Conservation (phyloP, 2,113 vertebrate species). For the Suncus etruscus region DNA sequence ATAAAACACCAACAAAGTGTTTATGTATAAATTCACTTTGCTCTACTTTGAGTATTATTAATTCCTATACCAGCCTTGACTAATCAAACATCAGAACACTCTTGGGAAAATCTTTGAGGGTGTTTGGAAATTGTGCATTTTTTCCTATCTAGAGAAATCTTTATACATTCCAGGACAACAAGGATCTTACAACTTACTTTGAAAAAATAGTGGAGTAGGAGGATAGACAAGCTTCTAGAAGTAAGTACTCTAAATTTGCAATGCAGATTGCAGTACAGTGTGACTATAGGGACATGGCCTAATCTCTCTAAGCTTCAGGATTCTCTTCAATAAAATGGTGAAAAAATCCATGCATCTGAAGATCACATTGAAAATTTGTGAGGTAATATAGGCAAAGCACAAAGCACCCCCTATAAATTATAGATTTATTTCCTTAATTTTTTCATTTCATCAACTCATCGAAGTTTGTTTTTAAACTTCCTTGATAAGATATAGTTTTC, state of each 20-base stretch:
- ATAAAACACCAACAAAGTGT: constrained; percentile 1
- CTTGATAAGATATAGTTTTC: too few species aligned
- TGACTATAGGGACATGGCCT: not conserved
- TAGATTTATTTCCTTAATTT: not conserved
- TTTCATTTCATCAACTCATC: not conserved
- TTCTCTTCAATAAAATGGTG: not conserved
- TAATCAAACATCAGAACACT: not conserved
- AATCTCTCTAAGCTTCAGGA: not conserved
- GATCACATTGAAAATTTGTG: not conserved
- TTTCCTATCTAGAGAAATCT: not conserved
- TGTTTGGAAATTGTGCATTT: not conserved
- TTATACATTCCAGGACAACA: not conserved
- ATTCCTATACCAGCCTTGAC: not conserved
- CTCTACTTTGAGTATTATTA: not conserved
- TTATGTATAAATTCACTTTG: not conserved
- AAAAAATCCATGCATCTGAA: not conserved
- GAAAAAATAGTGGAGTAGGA: not conserved
- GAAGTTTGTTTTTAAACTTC: not conserved
- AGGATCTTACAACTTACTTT: not conserved
- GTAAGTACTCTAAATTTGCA: not conserved
- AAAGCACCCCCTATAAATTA: not conserved
- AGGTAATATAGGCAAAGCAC: not conserved
- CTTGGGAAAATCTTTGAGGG: not conserved
- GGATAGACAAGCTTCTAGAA: not conserved
- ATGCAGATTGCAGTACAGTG: too few species aligned